phyloP scores from a whole-genome alignment of 2,113 vertebrate species.

The Dromas ardeola region DNA sequence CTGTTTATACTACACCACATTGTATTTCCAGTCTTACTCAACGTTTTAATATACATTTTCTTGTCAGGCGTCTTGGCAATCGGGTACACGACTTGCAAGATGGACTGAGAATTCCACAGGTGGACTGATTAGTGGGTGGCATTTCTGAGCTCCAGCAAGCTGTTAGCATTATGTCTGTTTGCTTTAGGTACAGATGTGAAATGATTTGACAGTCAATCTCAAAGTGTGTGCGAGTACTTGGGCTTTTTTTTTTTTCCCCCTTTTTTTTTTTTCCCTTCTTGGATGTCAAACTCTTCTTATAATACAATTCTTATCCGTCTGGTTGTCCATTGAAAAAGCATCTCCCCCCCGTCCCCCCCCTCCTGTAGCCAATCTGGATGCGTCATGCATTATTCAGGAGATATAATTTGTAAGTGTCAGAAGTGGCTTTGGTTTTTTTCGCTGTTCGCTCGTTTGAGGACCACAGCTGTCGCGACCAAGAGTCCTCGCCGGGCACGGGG shows the following conservation, averaged over 20 bases:
- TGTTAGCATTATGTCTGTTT: constrained; percentile 88
- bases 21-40: constrained; percentile 79
- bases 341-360: background rate
- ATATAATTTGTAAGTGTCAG: constrained; percentile 72
- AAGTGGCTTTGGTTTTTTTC: constrained; percentile 60
- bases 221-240: constrained; percentile 78
- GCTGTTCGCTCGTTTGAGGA: constrained; percentile 27
- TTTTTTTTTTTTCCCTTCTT: background rate
- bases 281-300: constrained; percentile 80
- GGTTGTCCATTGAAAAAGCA: constrained; percentile 72
- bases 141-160: constrained; percentile 86
- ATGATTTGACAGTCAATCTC: constrained; percentile 85
- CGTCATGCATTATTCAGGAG: constrained; percentile 63
- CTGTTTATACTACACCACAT: constrained; percentile 73
- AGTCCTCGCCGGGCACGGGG: constrained; percentile 25
- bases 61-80: constrained; percentile 84
- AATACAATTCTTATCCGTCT: constrained; percentile 71
- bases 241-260: background rate
- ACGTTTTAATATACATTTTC: constrained; percentile 85
- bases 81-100: constrained; percentile 80
- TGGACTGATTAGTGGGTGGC: constrained; percentile 87
- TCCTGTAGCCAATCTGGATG: constrained; percentile 68
- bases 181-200: constrained; percentile 87
- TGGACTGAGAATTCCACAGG: constrained; percentile 86
- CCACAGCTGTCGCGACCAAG: constrained; percentile 42